A percentile compares a stretch with the other conserved stretches of the same genome.
Evolutionary conservation across 2,113 vertebrate genomes (phyloP).

Genomic region (Mastomys coucha): DNA sequence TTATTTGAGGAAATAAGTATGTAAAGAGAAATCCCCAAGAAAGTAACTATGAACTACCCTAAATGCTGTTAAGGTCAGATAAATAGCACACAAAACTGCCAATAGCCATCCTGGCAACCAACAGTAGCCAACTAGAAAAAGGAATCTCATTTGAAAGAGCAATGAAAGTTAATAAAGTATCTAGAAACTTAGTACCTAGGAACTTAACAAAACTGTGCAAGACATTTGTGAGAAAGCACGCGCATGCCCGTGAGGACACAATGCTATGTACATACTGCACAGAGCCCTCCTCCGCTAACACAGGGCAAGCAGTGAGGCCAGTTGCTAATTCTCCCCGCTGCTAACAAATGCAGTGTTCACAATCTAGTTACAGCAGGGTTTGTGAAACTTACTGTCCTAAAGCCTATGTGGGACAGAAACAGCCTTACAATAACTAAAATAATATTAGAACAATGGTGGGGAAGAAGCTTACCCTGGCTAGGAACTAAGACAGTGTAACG

Average conservation of each 20-base stretch:
- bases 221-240: not conserved
- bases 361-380: not conserved
- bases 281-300: not conserved
- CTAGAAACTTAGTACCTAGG: too few species aligned
- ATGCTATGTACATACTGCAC: not conserved
- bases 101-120: not conserved
- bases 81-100: not conserved
- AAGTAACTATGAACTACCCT: not conserved
- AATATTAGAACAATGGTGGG: slow-evolving; percentile 13
- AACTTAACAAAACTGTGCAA: not conserved
- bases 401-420: slow-evolving; percentile 10
- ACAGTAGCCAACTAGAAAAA: not conserved
- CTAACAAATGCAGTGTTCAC: not conserved
- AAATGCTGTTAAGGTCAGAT: not conserved
- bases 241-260: not conserved
- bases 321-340: not conserved
- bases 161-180: not conserved
- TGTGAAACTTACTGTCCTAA: not conserved
- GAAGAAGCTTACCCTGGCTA: not conserved
- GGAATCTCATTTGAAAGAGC: slow-evolving; percentile 13
- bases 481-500: slow-evolving; percentile 26
- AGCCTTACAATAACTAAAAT: not conserved
- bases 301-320: not conserved
- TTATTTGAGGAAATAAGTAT: not conserved
- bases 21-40: not conserved